phyloP scores from a whole-genome alignment of 2,888 invertebrate species.

The Embidobia sp. region DNA sequence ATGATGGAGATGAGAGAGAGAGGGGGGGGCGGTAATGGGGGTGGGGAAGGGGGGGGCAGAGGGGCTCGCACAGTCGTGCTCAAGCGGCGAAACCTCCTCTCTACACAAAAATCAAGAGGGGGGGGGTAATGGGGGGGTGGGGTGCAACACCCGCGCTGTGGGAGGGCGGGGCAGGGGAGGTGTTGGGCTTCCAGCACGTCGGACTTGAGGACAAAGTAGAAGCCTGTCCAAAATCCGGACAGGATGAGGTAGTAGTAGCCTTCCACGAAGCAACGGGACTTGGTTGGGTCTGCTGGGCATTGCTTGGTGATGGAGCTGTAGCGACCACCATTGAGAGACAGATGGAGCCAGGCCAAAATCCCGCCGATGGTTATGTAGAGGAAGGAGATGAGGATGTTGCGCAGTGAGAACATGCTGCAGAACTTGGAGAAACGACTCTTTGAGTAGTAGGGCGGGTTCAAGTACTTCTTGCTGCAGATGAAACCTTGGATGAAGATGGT shows the following conservation, averaged over 20 bases:
- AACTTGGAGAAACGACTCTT: constrained; percentile 87
- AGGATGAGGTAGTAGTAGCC: constrained; percentile 86
- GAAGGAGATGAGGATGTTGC: constrained; percentile 83
- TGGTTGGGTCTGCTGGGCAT: constrained; percentile 80
- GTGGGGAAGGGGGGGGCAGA: no score
- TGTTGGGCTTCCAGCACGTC: constrained; percentile 83
- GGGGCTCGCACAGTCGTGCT: no score
- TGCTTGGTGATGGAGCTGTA: constrained; percentile 83
- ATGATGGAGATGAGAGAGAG: no score
- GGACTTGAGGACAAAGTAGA: constrained; percentile 84
- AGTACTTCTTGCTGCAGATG: constrained; percentile 87
- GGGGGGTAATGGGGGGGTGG: no score
- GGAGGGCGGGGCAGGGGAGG: constrained; percentile 87
- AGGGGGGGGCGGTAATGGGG: no score
- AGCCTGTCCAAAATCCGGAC: constrained; percentile 85
- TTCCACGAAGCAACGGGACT: constrained; percentile 84
- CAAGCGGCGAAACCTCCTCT: no score
- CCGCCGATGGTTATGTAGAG: constrained; percentile 86
- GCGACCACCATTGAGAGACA: constrained; percentile 85
- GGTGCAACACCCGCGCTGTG: no score
- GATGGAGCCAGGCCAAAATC: constrained; percentile 87
- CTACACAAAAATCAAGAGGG: no score
- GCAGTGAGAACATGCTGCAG: constrained; percentile 84
- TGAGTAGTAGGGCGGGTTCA: constrained; percentile 84
- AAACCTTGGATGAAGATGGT: constrained; percentile 88